Percentiles rank a stretch among this genome's conserved stretches.
Conservation (phyloP, 2,113 vertebrate genomes). For the Hemichromis elongatus region DNA sequence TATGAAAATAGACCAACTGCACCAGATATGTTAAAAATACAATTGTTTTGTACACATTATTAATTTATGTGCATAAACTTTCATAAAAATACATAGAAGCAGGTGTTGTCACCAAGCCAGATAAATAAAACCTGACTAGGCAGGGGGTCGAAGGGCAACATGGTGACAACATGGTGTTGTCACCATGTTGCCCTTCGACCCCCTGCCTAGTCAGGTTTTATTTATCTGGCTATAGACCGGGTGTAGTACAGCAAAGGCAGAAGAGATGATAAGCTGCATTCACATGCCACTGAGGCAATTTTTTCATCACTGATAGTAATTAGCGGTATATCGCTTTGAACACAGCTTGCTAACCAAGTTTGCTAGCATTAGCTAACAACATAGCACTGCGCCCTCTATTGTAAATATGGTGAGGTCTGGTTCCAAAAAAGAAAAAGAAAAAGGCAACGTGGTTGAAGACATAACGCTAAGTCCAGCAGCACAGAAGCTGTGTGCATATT, state of each 20-base stretch:
- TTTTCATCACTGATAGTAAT: not conserved
- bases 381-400: not conserved
- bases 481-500: not conserved
- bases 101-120: too few relatives aligned
- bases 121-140: too few relatives aligned
- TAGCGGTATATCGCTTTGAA: accelerated
- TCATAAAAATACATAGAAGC: not conserved
- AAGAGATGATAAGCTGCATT: not conserved
- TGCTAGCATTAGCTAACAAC: not conserved
- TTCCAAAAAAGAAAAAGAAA: not conserved
- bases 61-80: not conserved
- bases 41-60: not conserved
- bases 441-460: not conserved
- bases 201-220: not conserved
- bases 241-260: not conserved
- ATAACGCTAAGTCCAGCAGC: not conserved
- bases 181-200: not conserved
- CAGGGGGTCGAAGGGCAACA: too few relatives aligned
- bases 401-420: not conserved
- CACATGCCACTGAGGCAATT: not conserved
- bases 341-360: not conserved
- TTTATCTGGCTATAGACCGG: not conserved
- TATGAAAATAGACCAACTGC: not conserved
- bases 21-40: not conserved
- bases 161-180: too few relatives aligned